Evolutionary conservation across 2,888 invertebrate species (phyloP).

Genomic region (Heliconius sara): DNA sequence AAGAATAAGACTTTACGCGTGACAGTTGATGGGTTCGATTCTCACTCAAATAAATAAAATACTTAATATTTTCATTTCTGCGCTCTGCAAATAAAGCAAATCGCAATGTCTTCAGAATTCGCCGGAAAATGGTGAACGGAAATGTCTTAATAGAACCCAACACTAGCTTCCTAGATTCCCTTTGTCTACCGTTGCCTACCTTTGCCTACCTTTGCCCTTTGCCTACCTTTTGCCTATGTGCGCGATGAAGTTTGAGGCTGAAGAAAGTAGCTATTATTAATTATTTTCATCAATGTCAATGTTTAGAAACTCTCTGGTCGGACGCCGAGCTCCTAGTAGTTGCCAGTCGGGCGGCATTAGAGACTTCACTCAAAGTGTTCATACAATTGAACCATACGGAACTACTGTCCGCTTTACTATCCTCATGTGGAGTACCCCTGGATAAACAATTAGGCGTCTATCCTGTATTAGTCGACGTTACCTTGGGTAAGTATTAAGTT

Average conservation of each 20-base stretch:
- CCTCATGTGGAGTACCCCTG: conserved; percentile 91
- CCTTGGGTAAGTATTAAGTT: conserved; percentile 51
- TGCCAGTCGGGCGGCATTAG: conserved; percentile 83
- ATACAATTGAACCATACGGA: conserved; percentile 89
- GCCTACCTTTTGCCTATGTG: neutral
- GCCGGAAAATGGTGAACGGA: neutral
- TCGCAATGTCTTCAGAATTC: too few species aligned
- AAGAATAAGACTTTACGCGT: neutral
- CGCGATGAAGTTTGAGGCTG: neutral
- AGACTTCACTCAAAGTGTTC: conserved; percentile 81
- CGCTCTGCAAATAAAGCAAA: neutral
- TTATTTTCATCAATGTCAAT: neutral
- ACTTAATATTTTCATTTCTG: too few species aligned
- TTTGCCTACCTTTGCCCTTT: too few species aligned
- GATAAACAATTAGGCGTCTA: conserved; percentile 80
- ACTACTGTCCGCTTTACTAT: conserved; percentile 89
- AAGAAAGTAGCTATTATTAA: neutral
- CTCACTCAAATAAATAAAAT: too few species aligned
- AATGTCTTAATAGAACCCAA: neutral
- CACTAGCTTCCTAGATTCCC: neutral
- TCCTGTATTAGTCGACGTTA: conserved; percentile 71
- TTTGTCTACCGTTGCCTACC: too few species aligned
- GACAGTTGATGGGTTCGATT: too few species aligned
- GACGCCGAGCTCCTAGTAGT: conserved; percentile 94
- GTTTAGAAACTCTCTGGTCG: conserved; percentile 86